A percentile compares a stretch with the other conserved stretches of the same genome.
phyloP scores from a whole-genome alignment of 1,140 invertebrate species.

The Orchestia grillus region DNA sequence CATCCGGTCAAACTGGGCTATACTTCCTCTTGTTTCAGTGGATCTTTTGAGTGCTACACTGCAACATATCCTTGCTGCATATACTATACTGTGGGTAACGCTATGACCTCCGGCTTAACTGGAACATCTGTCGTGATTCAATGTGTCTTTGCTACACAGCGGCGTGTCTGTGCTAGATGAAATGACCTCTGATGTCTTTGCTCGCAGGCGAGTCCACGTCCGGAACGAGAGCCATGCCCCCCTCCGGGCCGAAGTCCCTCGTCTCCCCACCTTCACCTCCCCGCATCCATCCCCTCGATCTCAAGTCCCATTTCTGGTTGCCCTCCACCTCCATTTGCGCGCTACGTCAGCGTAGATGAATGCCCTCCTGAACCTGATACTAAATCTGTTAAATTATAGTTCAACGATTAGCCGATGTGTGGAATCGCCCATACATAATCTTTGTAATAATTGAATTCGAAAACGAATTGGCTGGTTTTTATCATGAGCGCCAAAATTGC shows the following conservation, averaged over 20 bases:
- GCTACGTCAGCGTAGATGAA: background rate
- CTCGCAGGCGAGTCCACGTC: background rate
- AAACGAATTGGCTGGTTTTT: background rate
- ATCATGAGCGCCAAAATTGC: background rate
- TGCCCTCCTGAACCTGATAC: background rate
- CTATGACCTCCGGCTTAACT: background rate
- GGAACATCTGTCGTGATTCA: background rate
- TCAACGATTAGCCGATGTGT: background rate
- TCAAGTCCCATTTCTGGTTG: background rate
- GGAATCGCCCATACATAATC: background rate
- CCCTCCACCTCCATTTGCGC: background rate
- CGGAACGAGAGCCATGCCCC: too few species aligned
- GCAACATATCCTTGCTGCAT: background rate
- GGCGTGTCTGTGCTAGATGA: background rate
- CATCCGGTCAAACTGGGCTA: too few species aligned
- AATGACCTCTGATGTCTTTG: background rate
- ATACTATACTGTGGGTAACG: background rate
- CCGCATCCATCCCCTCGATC: background rate
- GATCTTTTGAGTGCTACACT: background rate
- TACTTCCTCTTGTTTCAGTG: background rate
- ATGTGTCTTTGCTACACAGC: background rate
- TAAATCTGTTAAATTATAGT: background rate
- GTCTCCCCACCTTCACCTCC: background rate
- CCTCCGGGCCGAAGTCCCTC: background rate
- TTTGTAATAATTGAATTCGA: background rate